Percentiles rank a stretch among this genome's conserved stretches.
Conservation (phyloP, 2,797 vertebrate species). For the Pelochelys cantorii region DNA sequence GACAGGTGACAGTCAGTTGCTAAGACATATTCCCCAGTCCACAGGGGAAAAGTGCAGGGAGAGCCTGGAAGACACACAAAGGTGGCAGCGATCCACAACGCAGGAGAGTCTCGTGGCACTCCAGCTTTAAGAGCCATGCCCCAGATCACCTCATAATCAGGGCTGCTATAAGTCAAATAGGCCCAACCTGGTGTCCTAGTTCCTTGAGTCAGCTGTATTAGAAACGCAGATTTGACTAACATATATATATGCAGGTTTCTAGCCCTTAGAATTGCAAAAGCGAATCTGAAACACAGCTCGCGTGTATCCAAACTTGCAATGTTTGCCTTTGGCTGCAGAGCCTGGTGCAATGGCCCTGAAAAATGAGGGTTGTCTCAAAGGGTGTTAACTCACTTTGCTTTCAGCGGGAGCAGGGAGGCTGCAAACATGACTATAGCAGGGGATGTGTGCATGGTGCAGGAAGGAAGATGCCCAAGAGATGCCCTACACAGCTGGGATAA, state of each 20-base stretch:
- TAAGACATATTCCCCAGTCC: not conserved
- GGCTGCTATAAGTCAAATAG: not conserved
- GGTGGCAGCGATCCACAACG: not conserved
- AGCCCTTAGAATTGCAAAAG: not conserved
- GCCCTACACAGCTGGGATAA: not conserved
- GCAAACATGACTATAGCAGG: not conserved
- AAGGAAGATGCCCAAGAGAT: not conserved
- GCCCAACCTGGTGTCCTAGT: not conserved
- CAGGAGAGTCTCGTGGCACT: not conserved
- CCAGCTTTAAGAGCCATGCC: not conserved
- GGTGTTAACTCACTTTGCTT: not conserved
- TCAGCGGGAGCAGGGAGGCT: too few relatives aligned
- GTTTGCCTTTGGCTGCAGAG: not conserved
- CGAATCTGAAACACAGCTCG: not conserved
- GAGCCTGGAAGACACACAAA: not conserved
- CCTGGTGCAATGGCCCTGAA: not conserved
- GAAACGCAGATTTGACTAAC: not conserved
- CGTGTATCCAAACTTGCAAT: not conserved
- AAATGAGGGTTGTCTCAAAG: not conserved
- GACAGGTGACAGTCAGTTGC: not conserved
- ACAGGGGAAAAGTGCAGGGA: not conserved
- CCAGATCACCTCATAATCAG: not conserved
- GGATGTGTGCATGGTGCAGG: not conserved
- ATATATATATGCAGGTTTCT: not conserved
- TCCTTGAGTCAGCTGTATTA: not conserved